These are phyloP conservation scores for Chironomus tepperi DNA, from an alignment of 1,140 invertebrate genomes.

Conservation along the genomic window DNA sequence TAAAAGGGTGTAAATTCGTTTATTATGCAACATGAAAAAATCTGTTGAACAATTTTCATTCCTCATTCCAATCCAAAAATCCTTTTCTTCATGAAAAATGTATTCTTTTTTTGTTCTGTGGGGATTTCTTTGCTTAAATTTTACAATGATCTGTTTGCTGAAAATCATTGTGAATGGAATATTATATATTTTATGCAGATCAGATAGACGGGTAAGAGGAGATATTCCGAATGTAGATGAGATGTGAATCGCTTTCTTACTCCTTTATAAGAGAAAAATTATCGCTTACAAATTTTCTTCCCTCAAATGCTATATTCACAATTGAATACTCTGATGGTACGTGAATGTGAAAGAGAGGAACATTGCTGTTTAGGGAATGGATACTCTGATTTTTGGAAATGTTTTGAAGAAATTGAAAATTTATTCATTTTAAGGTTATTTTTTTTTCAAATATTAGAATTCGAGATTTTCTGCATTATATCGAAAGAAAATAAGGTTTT, in stretches of 20 bases:
- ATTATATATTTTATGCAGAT: slow-evolving; percentile 10
- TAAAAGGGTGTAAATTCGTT: slow-evolving; percentile 4
- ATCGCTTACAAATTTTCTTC: slow-evolving; percentile 8
- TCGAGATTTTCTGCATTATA: too few species aligned
- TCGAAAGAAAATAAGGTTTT: too few species aligned
- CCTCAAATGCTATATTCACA: neutral
- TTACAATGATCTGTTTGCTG: slow-evolving; percentile 16
- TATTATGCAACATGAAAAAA: slow-evolving; percentile 17
- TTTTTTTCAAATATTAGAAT: too few species aligned
- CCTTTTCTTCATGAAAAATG: neutral
- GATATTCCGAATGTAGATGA: neutral
- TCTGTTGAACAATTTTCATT: slow-evolving; percentile 21
- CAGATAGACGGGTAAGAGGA: neutral
- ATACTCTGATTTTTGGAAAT: too few species aligned
- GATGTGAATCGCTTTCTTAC: neutral
- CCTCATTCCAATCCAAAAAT: neutral
- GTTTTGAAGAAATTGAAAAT: too few species aligned
- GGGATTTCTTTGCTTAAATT: neutral
- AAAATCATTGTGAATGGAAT: slow-evolving; percentile 1
- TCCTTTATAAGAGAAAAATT: neutral
- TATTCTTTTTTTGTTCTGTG: neutral
- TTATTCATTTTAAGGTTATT: too few species aligned
- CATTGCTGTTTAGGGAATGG: neutral
- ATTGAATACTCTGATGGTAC: neutral
- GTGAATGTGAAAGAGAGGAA: neutral